Evolutionary conservation across 2,888 invertebrate species (phyloP), one percentile per base, ranked within the genome.

Genomic region (Troides oblongomaculatus): DNA sequence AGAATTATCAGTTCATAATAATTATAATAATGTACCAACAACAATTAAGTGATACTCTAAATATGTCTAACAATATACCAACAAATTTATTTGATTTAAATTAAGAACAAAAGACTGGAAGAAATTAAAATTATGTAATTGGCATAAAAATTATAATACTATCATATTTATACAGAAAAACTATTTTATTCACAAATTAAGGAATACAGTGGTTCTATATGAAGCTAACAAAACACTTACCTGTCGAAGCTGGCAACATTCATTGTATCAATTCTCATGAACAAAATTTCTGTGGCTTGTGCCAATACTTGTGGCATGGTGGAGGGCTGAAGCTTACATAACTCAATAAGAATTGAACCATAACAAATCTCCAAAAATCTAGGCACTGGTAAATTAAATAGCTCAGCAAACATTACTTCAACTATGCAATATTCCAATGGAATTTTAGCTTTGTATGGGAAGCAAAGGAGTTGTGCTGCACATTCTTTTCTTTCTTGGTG

Each of bases 371-470:
- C 99, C 74, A 98, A 84, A 86, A 96, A 97, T 72, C 97, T 95
- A 0, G 99, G 96, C 10, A 96, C 94, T 0, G 99, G 99, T 87
- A 99, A 94, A 81, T 97, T 96, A 79, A 99, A 99, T 71, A 99
- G 84, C 88, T 99, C 98, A 0, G 96, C 96, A 89, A 99, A 98
- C 78, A 99, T 96, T 1, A 98, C 97, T 93, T 99, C 99, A 0
- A 99, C 98, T 74, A 99, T 98, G 87, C 99, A 98, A 87, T 99
- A 99, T 84, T 99, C 99, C 68, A 99, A 87, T 0, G 99, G 99
- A 73, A 99, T 97, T 88, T 98, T 98, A 21, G 96, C 94, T 89
- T 97, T 97, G 81, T 97, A 97, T 0, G 98, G 97, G 80, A 99
- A 99, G 81, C 97, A 97, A 46, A 99, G 91, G 30, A 99, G 90